Evolutionary conservation across 2,113 vertebrate genomes (phyloP).

Genomic region (Peucedramus taeniatus): DNA sequence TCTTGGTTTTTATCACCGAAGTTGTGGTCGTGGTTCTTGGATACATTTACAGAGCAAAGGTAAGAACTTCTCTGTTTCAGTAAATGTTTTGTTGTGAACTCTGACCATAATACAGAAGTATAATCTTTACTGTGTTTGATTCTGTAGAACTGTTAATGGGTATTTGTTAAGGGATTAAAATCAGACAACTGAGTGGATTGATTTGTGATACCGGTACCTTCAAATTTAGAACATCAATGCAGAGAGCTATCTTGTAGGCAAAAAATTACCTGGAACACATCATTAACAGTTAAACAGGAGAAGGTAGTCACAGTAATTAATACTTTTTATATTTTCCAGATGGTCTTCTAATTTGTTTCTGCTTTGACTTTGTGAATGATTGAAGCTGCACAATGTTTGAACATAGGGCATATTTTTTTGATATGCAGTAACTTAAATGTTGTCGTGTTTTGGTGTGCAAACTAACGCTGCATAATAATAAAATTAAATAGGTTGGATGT

Average conservation of each 20-base stretch:
- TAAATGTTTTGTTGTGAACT: background rate
- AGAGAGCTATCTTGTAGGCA: background rate
- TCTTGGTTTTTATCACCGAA: slow-evolving; percentile 95
- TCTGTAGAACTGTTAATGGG: background rate
- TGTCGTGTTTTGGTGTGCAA: background rate
- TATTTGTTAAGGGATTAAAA: background rate
- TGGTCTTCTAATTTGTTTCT: background rate
- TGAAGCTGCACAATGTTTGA: background rate
- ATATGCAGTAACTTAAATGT: background rate
- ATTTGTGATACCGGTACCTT: background rate
- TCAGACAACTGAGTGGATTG: background rate
- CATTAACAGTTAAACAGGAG: background rate
- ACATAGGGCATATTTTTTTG: background rate
- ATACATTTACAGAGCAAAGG: slow-evolving; percentile 97
- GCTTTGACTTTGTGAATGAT: background rate
- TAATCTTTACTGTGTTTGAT: background rate
- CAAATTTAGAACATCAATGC: background rate
- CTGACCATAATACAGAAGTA: background rate
- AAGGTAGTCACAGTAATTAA: background rate
- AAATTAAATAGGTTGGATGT: background rate
- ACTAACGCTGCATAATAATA: background rate
- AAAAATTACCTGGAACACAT: background rate
- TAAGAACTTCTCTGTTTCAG: slow-evolving; percentile 40
- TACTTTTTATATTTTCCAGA: background rate
- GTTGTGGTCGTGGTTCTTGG: slow-evolving; percentile 95